These are phyloP conservation scores for Quadriops clusia DNA, from an alignment of 2,888 invertebrate species.

Conservation along the genomic window DNA sequence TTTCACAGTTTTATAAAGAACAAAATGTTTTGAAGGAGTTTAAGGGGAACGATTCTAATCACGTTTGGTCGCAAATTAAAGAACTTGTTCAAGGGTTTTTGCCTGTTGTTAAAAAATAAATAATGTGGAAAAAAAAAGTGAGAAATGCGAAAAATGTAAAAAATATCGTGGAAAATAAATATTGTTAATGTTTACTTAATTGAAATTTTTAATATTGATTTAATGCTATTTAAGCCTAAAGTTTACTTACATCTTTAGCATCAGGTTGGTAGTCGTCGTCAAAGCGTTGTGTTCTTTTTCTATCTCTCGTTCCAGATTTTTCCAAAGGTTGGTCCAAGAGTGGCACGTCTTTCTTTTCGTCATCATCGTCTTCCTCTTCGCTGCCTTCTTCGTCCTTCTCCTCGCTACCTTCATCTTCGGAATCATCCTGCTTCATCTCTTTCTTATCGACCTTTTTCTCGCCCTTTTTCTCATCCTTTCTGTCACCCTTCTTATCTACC, in stretches of 20 bases:
- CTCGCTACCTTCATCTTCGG: conserved; percentile 12
- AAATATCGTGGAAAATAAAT: too few species aligned
- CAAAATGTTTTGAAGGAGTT: too few species aligned
- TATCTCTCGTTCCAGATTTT: conserved; percentile 30
- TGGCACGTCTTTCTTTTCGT: conserved; percentile 25
- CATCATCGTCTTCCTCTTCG: conserved; percentile 24
- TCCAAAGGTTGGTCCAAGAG: conserved; percentile 32
- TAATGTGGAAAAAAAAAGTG: too few species aligned
- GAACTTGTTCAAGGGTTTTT: too few species aligned
- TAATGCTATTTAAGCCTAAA: too few species aligned
- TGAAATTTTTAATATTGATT: too few species aligned
- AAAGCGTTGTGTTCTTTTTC: conserved; percentile 32
- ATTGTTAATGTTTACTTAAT: too few species aligned
- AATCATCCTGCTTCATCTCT: conserved; percentile 11
- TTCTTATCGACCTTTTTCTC: conserved; percentile 15
- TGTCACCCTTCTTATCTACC: conserved; percentile 21
- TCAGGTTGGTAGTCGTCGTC: conserved; percentile 23
- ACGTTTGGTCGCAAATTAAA: too few species aligned
- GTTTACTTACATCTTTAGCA: conserved; percentile 14
- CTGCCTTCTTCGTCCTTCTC: conserved; percentile 21
- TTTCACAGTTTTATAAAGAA: too few species aligned
- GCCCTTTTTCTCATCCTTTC: conserved; percentile 20
- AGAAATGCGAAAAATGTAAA: too few species aligned
- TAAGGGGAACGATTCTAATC: too few species aligned
- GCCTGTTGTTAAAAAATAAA: too few species aligned